Conservation (phyloP, 2,113 vertebrate genomes). For the Sander vitreus region DNA sequence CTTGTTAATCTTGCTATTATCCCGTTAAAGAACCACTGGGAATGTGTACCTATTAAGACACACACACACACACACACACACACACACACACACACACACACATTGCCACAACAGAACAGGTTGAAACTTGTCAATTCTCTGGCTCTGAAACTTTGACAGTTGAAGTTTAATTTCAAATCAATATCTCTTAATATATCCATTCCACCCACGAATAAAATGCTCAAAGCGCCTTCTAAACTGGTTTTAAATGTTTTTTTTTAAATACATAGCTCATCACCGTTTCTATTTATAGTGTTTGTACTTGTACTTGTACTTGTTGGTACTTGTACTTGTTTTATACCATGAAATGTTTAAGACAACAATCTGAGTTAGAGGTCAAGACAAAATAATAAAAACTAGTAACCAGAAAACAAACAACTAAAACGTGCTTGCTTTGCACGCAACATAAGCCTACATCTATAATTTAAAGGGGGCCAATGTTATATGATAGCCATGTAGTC, state of each 20-base stretch:
- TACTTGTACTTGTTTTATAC: too few species aligned
- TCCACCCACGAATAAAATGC: neutral
- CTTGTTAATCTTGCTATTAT: neutral
- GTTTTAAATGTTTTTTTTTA: neutral
- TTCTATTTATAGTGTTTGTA: neutral
- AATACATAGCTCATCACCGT: neutral
- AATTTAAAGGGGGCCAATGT: neutral
- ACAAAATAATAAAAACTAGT: neutral
- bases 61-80: neutral
- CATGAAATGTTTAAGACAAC: neutral
- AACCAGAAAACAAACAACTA: neutral
- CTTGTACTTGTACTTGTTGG: neutral
- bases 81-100: too few species aligned
- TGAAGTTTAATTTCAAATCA: neutral
- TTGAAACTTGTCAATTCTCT: too few species aligned
- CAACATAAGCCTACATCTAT: neutral
- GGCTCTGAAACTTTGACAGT: too few species aligned
- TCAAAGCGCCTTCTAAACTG: neutral
- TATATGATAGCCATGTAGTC: neutral
- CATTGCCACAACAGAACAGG: too few species aligned
- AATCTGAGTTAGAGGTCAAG: neutral
- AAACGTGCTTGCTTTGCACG: neutral
- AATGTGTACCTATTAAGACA: neutral
- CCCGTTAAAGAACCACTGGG: neutral
- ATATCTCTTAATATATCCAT: neutral